Evolutionary conservation across 2,113 vertebrate genomes (phyloP).

Genomic region (Phodopus roborovskii): DNA sequence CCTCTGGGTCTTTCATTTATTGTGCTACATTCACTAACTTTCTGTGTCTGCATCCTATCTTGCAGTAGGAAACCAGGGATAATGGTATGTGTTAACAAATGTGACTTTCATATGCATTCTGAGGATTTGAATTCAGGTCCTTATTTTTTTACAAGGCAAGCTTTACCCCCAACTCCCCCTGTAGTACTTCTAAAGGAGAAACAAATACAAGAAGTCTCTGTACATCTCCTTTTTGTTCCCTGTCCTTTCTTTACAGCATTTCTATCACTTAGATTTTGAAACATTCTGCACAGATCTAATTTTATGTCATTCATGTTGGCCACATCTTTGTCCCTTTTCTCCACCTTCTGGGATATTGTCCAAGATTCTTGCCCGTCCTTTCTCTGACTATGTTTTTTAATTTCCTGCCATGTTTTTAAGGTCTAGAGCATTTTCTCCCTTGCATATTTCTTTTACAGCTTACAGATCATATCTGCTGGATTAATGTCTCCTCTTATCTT

Average conservation of each 20-base stretch:
- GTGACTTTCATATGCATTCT: neutral
- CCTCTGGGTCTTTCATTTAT: no score
- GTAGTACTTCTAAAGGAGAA: neutral
- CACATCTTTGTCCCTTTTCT: conserved; percentile 1
- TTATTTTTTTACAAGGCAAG: neutral
- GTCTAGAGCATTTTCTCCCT: neutral
- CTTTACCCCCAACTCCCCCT: no score
- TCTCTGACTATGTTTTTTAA: neutral
- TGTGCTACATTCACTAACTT: neutral
- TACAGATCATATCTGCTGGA: neutral
- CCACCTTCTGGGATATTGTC: neutral
- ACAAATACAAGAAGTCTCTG: neutral
- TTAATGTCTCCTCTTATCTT: neutral
- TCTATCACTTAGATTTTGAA: neutral
- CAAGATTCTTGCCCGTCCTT: neutral
- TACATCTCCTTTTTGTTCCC: neutral
- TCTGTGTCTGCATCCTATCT: neutral
- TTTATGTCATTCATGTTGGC: neutral
- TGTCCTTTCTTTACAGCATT: neutral
- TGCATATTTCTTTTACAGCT: conserved; percentile 19
- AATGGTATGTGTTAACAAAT: no score
- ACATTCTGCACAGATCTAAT: neutral
- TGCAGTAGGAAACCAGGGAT: neutral
- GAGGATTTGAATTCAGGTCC: neutral
- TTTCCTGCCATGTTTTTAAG: conserved; percentile 9